phyloP scores from a whole-genome alignment of 2,113 vertebrate genomes.

The Alexandromys fortis region DNA sequence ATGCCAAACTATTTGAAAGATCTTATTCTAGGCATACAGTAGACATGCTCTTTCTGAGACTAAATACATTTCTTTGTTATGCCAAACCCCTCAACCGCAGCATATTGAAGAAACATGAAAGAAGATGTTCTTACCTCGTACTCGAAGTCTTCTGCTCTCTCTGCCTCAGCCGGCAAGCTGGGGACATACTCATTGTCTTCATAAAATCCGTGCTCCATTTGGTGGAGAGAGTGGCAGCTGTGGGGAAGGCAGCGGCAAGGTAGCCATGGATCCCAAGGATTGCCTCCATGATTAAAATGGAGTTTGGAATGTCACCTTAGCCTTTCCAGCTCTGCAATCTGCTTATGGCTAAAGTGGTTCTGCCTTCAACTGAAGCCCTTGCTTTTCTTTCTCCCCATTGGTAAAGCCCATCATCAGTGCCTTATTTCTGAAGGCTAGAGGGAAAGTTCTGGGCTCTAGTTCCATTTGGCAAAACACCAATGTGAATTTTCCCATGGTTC shows the following conservation, averaged over 20 bases:
- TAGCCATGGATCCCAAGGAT: conserved; percentile 79
- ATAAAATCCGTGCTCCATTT: conserved; percentile 94
- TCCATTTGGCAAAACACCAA: conserved; percentile 1
- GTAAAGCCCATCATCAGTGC: neutral
- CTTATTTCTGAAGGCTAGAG: conserved; percentile 21
- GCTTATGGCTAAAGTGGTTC: neutral
- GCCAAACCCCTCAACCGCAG: conserved; percentile 17
- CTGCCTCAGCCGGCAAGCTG: conserved; percentile 91
- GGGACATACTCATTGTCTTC: conserved; percentile 95
- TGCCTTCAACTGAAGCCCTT: conserved; percentile 39
- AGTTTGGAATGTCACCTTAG: conserved; percentile 59
- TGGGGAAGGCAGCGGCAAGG: conserved; percentile 79
- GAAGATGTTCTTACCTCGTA: conserved; percentile 92
- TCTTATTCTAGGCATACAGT: neutral
- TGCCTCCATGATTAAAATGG: conserved; percentile 73
- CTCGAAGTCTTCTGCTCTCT: conserved; percentile 95
- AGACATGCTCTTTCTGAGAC: conserved; percentile 20
- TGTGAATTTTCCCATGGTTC: neutral
- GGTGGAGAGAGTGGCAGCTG: conserved; percentile 97
- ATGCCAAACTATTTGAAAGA: conserved; percentile 22
- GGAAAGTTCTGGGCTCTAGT: neutral
- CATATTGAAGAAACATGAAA: conserved; percentile 57
- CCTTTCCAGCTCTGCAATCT: conserved; percentile 57
- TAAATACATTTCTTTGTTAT: conserved; percentile 56
- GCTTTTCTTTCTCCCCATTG: conserved; percentile 58